Conservation (phyloP, 2,888 invertebrate genomes). For the Pterostichus niger region DNA sequence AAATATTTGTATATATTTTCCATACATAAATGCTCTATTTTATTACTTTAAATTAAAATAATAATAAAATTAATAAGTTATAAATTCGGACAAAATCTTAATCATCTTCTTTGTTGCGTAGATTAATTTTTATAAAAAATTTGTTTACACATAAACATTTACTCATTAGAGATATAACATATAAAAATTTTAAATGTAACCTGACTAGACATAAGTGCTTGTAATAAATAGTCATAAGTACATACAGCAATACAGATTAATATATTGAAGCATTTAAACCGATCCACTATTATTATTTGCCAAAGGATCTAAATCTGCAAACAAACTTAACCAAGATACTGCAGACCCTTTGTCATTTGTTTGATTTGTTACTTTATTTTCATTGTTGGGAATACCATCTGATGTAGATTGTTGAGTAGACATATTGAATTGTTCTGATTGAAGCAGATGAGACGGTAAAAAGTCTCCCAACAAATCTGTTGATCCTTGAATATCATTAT, state of each 20-base stretch:
- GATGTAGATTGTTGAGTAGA: conserved; percentile 54
- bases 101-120: conserved; percentile 11
- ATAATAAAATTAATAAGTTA: background rate
- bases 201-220: conserved; percentile 34
- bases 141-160: conserved; percentile 13
- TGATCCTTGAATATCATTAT: conserved; percentile 71
- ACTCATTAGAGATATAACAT: conserved; percentile 18
- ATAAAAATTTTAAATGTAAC: conserved; percentile 33
- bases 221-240: conserved; percentile 4
- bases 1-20: conserved; percentile 21
- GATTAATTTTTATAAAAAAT: conserved; percentile 16
- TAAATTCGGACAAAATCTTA: conserved; percentile 5
- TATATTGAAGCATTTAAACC: conserved; percentile 58
- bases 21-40: background rate
- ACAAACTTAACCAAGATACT: conserved; percentile 90
- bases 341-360: conserved; percentile 75
- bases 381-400: conserved; percentile 43
- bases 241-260: background rate
- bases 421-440: conserved; percentile 72
- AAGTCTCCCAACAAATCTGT: conserved; percentile 77
- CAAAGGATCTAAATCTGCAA: conserved; percentile 95
- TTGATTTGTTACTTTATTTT: conserved; percentile 70
- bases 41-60: conserved; percentile 2
- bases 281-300: conserved; percentile 86
- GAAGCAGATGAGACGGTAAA: conserved; percentile 79